phyloP scores from a whole-genome alignment of 2,113 vertebrate species.

The Heliornis fulica region DNA sequence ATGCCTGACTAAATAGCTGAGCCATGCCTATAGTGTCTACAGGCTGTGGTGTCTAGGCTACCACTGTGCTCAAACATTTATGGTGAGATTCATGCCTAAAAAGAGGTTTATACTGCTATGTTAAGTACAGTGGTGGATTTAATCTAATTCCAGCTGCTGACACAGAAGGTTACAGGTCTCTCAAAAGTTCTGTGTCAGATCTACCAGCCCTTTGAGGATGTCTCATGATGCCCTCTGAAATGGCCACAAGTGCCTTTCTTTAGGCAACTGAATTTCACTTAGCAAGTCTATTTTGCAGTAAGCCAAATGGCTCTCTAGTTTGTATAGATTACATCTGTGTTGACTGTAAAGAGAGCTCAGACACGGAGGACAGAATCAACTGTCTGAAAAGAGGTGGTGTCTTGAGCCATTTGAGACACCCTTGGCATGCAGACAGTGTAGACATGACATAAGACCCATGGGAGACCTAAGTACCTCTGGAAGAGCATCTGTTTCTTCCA shows the following conservation, averaged over 20 bases:
- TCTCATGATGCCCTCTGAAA: neutral
- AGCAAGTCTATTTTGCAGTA: neutral
- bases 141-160: neutral
- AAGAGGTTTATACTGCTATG: neutral
- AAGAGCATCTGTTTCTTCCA: neutral
- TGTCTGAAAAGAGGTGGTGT: neutral
- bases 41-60: neutral
- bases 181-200: neutral
- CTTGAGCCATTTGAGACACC: fast-evolving
- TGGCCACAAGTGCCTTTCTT: neutral
- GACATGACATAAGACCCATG: neutral
- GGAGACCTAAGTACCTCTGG: neutral
- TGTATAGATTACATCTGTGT: neutral
- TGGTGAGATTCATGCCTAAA: neutral
- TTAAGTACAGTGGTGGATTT: neutral
- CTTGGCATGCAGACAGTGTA: neutral
- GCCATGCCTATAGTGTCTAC: neutral
- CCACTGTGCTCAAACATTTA: neutral
- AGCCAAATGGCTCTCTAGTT: neutral
- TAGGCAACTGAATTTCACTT: neutral
- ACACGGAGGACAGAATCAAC: neutral
- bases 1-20: neutral
- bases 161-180: neutral
- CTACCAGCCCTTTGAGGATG: neutral
- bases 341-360: neutral